phyloP scores from a whole-genome alignment of 2,113 vertebrate genomes.

The Alaudala cheleensis region DNA sequence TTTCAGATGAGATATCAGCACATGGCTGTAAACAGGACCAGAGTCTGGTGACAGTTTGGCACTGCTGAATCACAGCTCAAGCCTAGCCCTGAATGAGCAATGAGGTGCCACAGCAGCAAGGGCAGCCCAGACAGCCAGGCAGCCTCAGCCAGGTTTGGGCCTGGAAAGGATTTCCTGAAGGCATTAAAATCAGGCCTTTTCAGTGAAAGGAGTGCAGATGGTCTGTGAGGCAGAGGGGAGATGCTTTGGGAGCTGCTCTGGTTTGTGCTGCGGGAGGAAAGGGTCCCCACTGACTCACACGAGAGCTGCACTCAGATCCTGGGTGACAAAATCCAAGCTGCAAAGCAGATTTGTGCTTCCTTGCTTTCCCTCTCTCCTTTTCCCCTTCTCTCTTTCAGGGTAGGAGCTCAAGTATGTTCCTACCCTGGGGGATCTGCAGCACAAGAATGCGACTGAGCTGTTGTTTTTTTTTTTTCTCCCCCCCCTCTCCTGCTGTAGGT shows the following conservation, averaged over 20 bases:
- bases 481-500: slow-evolving; percentile 40
- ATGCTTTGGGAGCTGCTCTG: not conserved
- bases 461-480: not conserved
- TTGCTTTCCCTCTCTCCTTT: not conserved
- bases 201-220: not conserved
- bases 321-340: not conserved
- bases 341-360: not conserved
- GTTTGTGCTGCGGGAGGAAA: not conserved
- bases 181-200: not conserved
- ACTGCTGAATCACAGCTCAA: not conserved
- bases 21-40: not conserved
- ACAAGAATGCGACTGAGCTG: slow-evolving; percentile 63
- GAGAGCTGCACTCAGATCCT: not conserved
- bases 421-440: slow-evolving; percentile 62
- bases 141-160: not conserved
- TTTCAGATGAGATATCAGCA: not conserved
- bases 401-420: slow-evolving; percentile 65
- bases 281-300: not conserved
- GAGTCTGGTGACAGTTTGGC: slow-evolving; percentile 8
- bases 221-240: not conserved
- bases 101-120: not conserved
- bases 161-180: slow-evolving; percentile 23
- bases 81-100: slow-evolving; percentile 17
- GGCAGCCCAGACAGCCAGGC: not conserved
- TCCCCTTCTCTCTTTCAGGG: not conserved